These are phyloP conservation scores for Centrocercus urophasianus DNA, from an alignment of 2,113 vertebrate species.

Conservation along the genomic window DNA sequence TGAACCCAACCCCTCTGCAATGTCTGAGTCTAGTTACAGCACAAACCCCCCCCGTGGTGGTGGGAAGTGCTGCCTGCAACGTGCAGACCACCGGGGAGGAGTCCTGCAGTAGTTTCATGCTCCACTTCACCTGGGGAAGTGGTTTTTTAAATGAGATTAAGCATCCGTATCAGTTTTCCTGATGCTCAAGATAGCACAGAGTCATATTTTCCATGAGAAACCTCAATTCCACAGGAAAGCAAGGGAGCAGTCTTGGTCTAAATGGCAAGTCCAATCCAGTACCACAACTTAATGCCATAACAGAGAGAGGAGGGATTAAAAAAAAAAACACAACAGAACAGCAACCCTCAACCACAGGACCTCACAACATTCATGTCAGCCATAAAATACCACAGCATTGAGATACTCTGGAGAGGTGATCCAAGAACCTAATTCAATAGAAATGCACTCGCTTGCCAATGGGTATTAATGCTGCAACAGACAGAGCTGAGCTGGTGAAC, in stretches of 20 bases:
- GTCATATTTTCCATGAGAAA: slow-evolving; percentile 82
- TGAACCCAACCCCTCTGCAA: background rate
- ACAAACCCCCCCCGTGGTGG: background rate
- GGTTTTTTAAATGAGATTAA: slow-evolving; percentile 47
- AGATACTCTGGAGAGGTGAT: slow-evolving; percentile 51
- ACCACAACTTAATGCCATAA: slow-evolving; percentile 60
- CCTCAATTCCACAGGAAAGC: slow-evolving; percentile 80
- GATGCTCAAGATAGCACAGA: slow-evolving; percentile 58
- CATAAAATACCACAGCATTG: slow-evolving; percentile 63
- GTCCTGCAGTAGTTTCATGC: slow-evolving; percentile 4
- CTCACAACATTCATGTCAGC: slow-evolving; percentile 63
- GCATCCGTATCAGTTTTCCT: slow-evolving; percentile 52
- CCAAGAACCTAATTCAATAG: slow-evolving; percentile 71
- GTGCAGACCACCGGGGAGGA: background rate
- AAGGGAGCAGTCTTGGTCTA: slow-evolving; percentile 59
- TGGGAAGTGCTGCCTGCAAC: background rate
- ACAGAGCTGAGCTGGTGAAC: slow-evolving; percentile 19
- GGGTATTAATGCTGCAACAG: slow-evolving; percentile 47
- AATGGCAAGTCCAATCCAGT: slow-evolving; percentile 68
- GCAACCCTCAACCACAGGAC: slow-evolving; percentile 48
- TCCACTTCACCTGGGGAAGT: slow-evolving; percentile 60
- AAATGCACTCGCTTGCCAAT: slow-evolving; percentile 44
- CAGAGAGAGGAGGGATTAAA: background rate
- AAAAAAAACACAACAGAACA: slow-evolving; percentile 32
- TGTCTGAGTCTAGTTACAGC: fast-evolving